Percentiles rank a stretch among this genome's conserved stretches.
Conservation (phyloP, 1,140 invertebrate species). For the Dryas iulia region DNA sequence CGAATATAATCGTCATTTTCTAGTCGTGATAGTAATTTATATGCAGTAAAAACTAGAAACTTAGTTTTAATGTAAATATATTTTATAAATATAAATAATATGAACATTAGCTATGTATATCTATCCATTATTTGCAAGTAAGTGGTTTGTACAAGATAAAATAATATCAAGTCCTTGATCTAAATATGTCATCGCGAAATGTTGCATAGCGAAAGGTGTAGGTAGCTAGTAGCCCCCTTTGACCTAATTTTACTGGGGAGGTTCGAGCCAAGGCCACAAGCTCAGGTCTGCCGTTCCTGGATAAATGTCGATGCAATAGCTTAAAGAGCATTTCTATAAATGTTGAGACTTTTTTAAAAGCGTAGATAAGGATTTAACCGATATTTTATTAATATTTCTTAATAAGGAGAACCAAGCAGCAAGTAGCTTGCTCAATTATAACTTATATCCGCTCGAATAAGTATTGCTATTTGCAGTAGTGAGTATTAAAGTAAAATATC, state of each 20-base stretch:
- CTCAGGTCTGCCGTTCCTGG: background rate
- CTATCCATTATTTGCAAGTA: slow-evolving; percentile 14
- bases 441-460: background rate
- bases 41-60: background rate
- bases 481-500: background rate
- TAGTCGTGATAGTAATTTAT: background rate
- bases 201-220: slow-evolving; percentile 31
- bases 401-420: background rate
- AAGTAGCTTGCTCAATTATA: background rate
- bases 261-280: slow-evolving; percentile 26
- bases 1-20: background rate
- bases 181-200: slow-evolving; percentile 32
- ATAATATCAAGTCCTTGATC: slow-evolving; percentile 29
- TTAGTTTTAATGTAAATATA: background rate
- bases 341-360: background rate
- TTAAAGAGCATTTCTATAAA: background rate
- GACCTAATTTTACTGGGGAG: slow-evolving; percentile 43
- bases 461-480: background rate
- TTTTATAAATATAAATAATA: background rate
- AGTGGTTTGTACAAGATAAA: slow-evolving; percentile 34
- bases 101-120: background rate
- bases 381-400: background rate
- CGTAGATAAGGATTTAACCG: background rate
- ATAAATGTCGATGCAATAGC: background rate
- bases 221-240: slow-evolving; percentile 21